A percentile compares a stretch with the other conserved stretches of the same genome.
These are phyloP conservation scores for Tridacna crocea DNA, from an alignment of 2,888 invertebrate genomes.

Conservation along the genomic window DNA sequence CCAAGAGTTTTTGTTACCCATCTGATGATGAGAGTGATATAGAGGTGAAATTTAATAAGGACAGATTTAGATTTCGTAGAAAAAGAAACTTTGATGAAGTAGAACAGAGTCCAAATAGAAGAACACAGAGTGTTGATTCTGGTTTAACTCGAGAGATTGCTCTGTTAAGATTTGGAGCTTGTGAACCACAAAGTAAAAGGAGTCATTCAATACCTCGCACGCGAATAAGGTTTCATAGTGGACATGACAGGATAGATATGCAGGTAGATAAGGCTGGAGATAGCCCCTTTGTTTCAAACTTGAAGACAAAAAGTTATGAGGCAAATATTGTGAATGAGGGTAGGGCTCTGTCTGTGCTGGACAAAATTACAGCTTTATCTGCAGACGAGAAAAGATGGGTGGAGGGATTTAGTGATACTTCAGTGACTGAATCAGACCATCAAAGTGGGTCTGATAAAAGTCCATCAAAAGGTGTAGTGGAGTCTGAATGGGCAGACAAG, in stretches of 20 bases:
- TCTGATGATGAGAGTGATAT: slow-evolving; percentile 69
- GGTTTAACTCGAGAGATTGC: slow-evolving; percentile 69
- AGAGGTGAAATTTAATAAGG: slow-evolving; percentile 32
- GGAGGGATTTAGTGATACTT: slow-evolving; percentile 50
- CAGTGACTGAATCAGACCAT: slow-evolving; percentile 35
- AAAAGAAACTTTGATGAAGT: slow-evolving; percentile 64
- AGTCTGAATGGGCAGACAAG: background rate
- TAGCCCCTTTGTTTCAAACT: slow-evolving; percentile 2
- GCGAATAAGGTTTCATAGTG: slow-evolving; percentile 57
- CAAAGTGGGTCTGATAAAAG: slow-evolving; percentile 7
- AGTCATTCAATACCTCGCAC: slow-evolving; percentile 57
- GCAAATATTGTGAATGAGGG: slow-evolving; percentile 18
- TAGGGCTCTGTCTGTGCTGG: slow-evolving; percentile 27
- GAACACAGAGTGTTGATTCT: slow-evolving; percentile 52
- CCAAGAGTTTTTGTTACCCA: slow-evolving; percentile 63
- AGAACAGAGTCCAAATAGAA: slow-evolving; percentile 59
- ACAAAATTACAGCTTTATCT: slow-evolving; percentile 46
- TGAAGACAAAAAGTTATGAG: slow-evolving; percentile 13
- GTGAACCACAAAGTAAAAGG: slow-evolving; percentile 67
- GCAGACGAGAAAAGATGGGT: slow-evolving; percentile 45
- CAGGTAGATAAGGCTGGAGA: background rate
- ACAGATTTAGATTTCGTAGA: slow-evolving; percentile 40
- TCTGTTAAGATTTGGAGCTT: slow-evolving; percentile 60
- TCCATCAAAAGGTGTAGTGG: background rate
- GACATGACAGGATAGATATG: slow-evolving; percentile 26